A percentile compares a stretch with the other conserved stretches of the same genome.
Evolutionary conservation across 1,140 invertebrate genomes (phyloP).

Genomic region (Drosophila prosaltans): DNA sequence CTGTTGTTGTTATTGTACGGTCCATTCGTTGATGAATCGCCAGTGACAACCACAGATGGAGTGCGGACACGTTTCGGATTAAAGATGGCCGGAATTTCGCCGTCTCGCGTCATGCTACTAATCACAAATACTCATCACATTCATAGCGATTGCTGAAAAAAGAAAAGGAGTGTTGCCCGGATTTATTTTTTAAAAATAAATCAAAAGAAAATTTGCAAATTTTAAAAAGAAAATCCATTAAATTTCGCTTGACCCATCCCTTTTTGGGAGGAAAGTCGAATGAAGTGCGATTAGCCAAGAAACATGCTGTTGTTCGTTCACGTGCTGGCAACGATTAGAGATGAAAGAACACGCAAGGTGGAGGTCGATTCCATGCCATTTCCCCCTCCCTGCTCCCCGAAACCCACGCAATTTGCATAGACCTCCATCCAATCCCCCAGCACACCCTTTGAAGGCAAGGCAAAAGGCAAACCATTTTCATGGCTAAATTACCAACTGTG

Average conservation of each 20-base stretch:
- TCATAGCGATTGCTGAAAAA: conserved; percentile 54
- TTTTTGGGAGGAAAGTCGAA: neutral
- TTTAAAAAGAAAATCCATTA: conserved; percentile 16
- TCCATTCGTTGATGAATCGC: conserved; percentile 85
- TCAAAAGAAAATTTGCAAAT: neutral
- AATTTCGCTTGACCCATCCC: neutral
- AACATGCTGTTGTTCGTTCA: conserved; percentile 37
- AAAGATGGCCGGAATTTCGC: conserved; percentile 89
- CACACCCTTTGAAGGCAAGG: conserved; percentile 35
- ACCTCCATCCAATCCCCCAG: neutral
- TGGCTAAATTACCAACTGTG: conserved; percentile 47
- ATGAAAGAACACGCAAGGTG: conserved; percentile 54
- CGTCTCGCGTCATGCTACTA: conserved; percentile 84
- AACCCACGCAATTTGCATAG: conserved; percentile 56
- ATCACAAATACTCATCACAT: conserved; percentile 41
- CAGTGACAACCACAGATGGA: conserved; percentile 89
- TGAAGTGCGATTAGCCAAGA: conserved; percentile 19
- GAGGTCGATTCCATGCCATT: conserved; percentile 5
- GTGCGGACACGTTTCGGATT: conserved; percentile 89
- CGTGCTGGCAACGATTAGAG: conserved; percentile 64
- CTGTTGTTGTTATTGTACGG: conserved; percentile 75
- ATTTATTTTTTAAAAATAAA: neutral
- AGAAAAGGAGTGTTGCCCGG: too few species aligned
- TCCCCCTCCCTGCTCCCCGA: neutral
- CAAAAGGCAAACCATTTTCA: conserved; percentile 45